Evolutionary conservation across 1,140 invertebrate genomes (phyloP), one percentile per base, ranked within the genome.

Genomic region (Zaprionus taronus): DNA sequence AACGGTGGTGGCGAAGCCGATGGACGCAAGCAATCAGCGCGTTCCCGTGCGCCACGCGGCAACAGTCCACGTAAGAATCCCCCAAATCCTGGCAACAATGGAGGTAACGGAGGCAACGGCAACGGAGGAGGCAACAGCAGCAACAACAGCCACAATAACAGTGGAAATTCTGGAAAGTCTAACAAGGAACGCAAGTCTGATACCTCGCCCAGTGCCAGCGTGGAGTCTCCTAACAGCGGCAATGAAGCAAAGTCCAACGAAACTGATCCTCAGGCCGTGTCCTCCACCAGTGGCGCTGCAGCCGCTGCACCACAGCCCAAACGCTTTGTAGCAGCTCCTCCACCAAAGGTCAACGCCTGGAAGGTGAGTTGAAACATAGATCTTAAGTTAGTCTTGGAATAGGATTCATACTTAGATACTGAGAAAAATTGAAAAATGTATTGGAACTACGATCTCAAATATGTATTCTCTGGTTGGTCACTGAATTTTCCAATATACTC

Each of bases 331-430:
- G 94, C 93, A 82, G 94, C 94, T 36, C 94, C 94, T 51, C 83
- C 94, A 67, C 94, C 94, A 36, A 94, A 94, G 90, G 93, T 94
- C n/a, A 94, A 94, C 84, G 93, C 93, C 31, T 94, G 94, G 94
- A 94, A 94, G 92, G 89, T 93, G 53, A 93, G 93, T 92, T 14
- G 2, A 11, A 17, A 17, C 2, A 14, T 5, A 51, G 9, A 24
- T 51, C 11, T 24, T 24, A 38, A 15, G 34, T 24, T 38, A 58
- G 20, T 36, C 31, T 34, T 11, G 31, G 3, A 34, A 34, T 36
- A 4, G 34, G n/a, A 57, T 34, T 26, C 28, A 31, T 17, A 31
- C 9, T 9, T 31, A 31, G 28, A 28, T 28, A 28, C 6, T 28
- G 26, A 31, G 28, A 6, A 31, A 31, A 11, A 34, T 31, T 31